Percentiles rank a stretch among this genome's conserved stretches.
Evolutionary conservation across 1,140 invertebrate genomes (phyloP).

Genomic region (Pseudomyrmex concolor): DNA sequence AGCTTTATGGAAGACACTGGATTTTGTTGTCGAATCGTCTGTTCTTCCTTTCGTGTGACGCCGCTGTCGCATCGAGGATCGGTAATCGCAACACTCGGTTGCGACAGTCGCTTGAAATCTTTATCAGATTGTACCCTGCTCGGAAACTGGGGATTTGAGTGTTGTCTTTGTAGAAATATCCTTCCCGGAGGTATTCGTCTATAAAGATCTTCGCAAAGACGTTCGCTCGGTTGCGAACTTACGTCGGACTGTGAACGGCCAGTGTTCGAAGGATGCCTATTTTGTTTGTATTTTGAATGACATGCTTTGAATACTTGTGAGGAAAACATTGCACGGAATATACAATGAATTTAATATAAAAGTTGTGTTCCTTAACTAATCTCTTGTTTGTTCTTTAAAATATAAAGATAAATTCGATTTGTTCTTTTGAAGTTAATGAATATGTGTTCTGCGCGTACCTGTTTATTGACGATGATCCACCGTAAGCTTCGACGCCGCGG

Average conservation of each 20-base stretch:
- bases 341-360: too few relatives aligned
- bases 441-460: conserved; percentile 3
- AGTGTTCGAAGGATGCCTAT: conserved; percentile 59
- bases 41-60: conserved; percentile 55
- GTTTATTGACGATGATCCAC: conserved; percentile 35
- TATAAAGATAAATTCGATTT: background rate
- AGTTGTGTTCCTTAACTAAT: too few relatives aligned
- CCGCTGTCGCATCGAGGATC: conserved; percentile 36
- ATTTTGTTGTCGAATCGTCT: conserved; percentile 76
- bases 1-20: conserved; percentile 78
- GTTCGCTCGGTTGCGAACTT: conserved; percentile 45
- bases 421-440: background rate
- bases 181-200: conserved; percentile 30
- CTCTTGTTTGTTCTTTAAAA: too few relatives aligned
- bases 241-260: conserved; percentile 67
- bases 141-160: conserved; percentile 80
- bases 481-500: conserved; percentile 56
- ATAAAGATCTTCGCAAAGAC: conserved; percentile 55
- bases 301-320: background rate
- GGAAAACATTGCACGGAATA: background rate
- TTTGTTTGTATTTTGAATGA: background rate
- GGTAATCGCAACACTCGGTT: conserved; percentile 37
- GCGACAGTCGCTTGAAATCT: conserved; percentile 54
- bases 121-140: conserved; percentile 61
- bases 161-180: conserved; percentile 75